A percentile compares a stretch with the other conserved stretches of the same genome.
Conservation (phyloP, 2,888 invertebrate species). For the Caenorhabditis virilis region DNA sequence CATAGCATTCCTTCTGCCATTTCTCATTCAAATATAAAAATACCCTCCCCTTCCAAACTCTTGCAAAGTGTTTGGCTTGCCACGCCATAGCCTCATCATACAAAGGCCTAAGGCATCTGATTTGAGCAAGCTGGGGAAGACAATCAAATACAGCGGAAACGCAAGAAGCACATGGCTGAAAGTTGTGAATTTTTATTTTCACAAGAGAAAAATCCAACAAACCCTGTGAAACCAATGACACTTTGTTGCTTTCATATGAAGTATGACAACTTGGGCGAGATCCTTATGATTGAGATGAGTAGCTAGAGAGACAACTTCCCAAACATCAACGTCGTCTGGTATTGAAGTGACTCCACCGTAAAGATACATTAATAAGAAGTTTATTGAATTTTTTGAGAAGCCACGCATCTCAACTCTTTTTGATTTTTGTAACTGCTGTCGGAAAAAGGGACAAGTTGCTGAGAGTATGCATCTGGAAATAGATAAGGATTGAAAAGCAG, state of each 20-base stretch:
- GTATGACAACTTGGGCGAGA: slow-evolving; percentile 86
- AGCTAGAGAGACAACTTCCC: slow-evolving; percentile 78
- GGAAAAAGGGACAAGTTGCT: slow-evolving; percentile 89
- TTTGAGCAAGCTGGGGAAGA: slow-evolving; percentile 79
- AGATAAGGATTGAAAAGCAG: no score
- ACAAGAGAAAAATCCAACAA: slow-evolving; percentile 26
- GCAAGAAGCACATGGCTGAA: slow-evolving; percentile 85
- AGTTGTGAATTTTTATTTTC: no score
- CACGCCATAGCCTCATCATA: slow-evolving; percentile 61
- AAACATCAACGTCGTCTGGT: slow-evolving; percentile 75
- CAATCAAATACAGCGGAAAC: slow-evolving; percentile 85
- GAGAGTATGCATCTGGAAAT: slow-evolving; percentile 79
- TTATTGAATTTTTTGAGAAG: slow-evolving; percentile 83
- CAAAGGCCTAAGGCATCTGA: slow-evolving; percentile 50
- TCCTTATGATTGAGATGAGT: slow-evolving; percentile 89
- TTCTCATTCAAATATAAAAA: slow-evolving; percentile 85
- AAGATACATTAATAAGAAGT: slow-evolving; percentile 89
- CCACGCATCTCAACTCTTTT: slow-evolving; percentile 52
- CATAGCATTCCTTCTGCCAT: slow-evolving; percentile 67
- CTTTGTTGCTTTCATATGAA: slow-evolving; percentile 84
- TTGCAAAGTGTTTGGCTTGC: slow-evolving; percentile 77
- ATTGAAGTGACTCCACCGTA: slow-evolving; percentile 90
- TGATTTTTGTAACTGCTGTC: slow-evolving; percentile 71
- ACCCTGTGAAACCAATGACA: slow-evolving; percentile 93
- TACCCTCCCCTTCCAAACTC: slow-evolving; percentile 88